Base-by-base conservation (phyloP, 2,888 invertebrate genomes). In the Orthosia gothica region DNA sequence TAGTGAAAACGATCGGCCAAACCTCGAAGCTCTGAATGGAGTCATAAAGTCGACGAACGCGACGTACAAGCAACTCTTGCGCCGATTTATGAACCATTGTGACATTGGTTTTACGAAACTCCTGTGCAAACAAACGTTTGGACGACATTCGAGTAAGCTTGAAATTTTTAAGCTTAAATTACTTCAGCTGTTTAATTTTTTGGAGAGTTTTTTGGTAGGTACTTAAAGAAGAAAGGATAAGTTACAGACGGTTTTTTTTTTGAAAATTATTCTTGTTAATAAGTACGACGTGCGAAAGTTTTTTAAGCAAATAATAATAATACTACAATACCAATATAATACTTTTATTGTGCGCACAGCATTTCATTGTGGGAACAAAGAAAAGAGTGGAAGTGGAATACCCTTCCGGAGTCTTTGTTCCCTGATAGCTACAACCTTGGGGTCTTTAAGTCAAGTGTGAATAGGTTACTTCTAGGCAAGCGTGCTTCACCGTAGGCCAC, bases 21-120 rank as follows among this genome's bases (percentile, higher is more conserved):
- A 85, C 77, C 86, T 88, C 90, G 85, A 82, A 84, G 77, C 83
- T 87, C 89, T 95, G 90, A 95, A 95, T 95, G 94, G 95, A 95
- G 95, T 91, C 94, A 95, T 95, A 95, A 95, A 95, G 85, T 92
- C 83, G 74, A 73, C 59, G 81, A 87, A 90, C 87, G 82, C 88
- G 89, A 89, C 90, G 86, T 83, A 88, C 83, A 81, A 89, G 88
- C 88, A 81, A 80, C 82, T 87, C 87, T 87, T 79, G 82, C 82
- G 77, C 81, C 90, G 90, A 95, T 95, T 95, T 95, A 95, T 92
- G 93, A 90, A 93, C 92, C 90, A 95, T 95, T 95, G 95, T 95
- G 89, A 74, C 73, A 79, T 84, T 85, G 88, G 88, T 91, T 92
- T 91, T 88, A 88, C 89, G 90, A 93, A 93, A 93, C 93, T 94